These are phyloP conservation scores for Gobio occitaniae DNA, from an alignment of 2,797 vertebrate genomes.

Conservation along the genomic window DNA sequence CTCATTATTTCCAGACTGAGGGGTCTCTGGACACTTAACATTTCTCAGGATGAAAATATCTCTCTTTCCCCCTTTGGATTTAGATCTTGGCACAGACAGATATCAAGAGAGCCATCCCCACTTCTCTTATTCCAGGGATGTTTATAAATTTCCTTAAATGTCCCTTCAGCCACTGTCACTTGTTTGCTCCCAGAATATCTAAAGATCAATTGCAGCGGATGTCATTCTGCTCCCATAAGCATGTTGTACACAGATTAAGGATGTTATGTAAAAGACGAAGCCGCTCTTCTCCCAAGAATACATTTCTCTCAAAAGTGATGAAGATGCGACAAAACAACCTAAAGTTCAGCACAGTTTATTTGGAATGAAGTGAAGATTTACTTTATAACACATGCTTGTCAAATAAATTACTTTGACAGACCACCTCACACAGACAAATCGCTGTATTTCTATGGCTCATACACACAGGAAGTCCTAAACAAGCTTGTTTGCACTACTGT, in stretches of 20 bases:
- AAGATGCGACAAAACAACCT: constrained; percentile 9
- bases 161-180: constrained; percentile 48
- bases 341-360: constrained; percentile 7
- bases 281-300: background rate
- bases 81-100: constrained; percentile 53
- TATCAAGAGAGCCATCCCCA: constrained; percentile 57
- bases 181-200: constrained; percentile 51
- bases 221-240: constrained; percentile 44
- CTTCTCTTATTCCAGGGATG: constrained; percentile 47
- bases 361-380: background rate
- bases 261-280: constrained; percentile 41
- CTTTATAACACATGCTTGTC: constrained; percentile 1
- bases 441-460: background rate
- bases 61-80: constrained; percentile 46
- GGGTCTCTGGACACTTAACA: constrained; percentile 39
- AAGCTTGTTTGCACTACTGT: constrained; percentile 28
- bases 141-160: constrained; percentile 60
- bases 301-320: constrained; percentile 34
- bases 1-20: constrained; percentile 20
- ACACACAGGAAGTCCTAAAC: constrained; percentile 39
- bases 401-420: background rate
- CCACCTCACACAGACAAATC: background rate
- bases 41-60: constrained; percentile 60
- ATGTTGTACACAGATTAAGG: constrained; percentile 34
- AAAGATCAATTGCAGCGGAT: constrained; percentile 48